phyloP scores from a whole-genome alignment of 1,140 invertebrate species.

The Vanessa tameamea region DNA sequence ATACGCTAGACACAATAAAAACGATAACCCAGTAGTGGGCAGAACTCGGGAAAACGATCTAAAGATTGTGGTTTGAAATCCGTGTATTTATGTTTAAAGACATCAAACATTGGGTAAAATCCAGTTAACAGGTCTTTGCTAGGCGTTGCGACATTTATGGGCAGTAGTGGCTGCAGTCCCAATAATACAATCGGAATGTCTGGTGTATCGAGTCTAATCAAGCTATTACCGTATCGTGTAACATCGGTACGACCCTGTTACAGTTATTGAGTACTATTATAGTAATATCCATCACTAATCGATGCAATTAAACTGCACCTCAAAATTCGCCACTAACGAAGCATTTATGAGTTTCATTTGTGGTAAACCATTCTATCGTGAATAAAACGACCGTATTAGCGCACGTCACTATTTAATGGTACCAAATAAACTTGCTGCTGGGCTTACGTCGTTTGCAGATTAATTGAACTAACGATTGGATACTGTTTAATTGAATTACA shows the following conservation, averaged over 20 bases:
- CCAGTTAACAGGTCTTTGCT: too few relatives aligned
- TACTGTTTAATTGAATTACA: too few relatives aligned
- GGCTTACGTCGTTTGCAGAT: background rate
- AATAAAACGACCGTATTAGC: conserved; percentile 9
- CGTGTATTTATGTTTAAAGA: too few relatives aligned
- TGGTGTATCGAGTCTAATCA: too few relatives aligned
- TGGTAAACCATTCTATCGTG: conserved; percentile 3
- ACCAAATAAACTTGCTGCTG: background rate
- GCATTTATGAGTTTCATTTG: conserved; percentile 12
- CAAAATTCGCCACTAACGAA: conserved; percentile 12
- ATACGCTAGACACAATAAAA: too few relatives aligned
- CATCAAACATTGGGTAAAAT: too few relatives aligned
- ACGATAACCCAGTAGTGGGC: too few relatives aligned
- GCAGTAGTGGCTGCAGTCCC: too few relatives aligned
- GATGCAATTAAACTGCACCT: conserved; percentile 4
- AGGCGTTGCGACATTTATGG: too few relatives aligned
- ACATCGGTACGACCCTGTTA: background rate
- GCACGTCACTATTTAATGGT: background rate
- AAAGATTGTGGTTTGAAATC: too few relatives aligned
- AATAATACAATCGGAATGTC: too few relatives aligned
- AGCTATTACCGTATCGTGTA: background rate
- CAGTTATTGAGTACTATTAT: background rate
- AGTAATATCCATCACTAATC: conserved; percentile 5
- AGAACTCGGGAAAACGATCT: too few relatives aligned
- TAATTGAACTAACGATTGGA: background rate